A percentile compares a stretch with the other conserved stretches of the same genome.
Evolutionary conservation across 1,140 invertebrate species (phyloP).

Genomic region (Limonius californicus): DNA sequence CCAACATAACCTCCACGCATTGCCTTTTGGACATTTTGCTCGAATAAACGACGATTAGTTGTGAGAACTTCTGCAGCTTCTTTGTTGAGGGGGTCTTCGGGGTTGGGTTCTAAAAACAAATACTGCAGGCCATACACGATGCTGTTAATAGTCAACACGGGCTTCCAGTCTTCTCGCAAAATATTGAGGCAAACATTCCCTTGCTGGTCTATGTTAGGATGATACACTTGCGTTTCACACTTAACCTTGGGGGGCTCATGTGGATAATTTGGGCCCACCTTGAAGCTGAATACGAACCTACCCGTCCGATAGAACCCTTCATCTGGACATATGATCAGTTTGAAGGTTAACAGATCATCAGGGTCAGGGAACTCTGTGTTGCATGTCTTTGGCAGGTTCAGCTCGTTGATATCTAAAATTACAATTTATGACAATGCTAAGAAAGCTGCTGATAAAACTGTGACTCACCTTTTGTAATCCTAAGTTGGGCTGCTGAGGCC

Average conservation of each 20-base stretch:
- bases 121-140: conserved; percentile 98
- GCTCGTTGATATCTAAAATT: conserved; percentile 96
- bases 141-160: conserved; percentile 95
- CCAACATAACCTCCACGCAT: conserved; percentile 95
- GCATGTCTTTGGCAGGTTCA: conserved; percentile 96
- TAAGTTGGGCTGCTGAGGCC: conserved; percentile 90
- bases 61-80: conserved; percentile 98
- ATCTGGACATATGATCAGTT: conserved; percentile 94
- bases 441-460: neutral
- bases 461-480: conserved; percentile 89
- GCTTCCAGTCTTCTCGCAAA: conserved; percentile 97
- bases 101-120: conserved; percentile 97
- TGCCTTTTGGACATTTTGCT: conserved; percentile 93
- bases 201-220: conserved; percentile 93
- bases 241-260: conserved; percentile 96
- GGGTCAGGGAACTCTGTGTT: conserved; percentile 93
- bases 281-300: conserved; percentile 95
- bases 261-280: conserved; percentile 94
- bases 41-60: conserved; percentile 89
- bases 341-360: conserved; percentile 94
- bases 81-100: conserved; percentile 97
- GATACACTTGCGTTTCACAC: conserved; percentile 91
- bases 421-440: conserved; percentile 49
- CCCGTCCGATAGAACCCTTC: conserved; percentile 95
- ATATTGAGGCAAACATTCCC: conserved; percentile 95